Conservation (phyloP, 30 jellyfish, hydroid and myxozoan genomes). For the Clytia hemisphaerica region DNA sequence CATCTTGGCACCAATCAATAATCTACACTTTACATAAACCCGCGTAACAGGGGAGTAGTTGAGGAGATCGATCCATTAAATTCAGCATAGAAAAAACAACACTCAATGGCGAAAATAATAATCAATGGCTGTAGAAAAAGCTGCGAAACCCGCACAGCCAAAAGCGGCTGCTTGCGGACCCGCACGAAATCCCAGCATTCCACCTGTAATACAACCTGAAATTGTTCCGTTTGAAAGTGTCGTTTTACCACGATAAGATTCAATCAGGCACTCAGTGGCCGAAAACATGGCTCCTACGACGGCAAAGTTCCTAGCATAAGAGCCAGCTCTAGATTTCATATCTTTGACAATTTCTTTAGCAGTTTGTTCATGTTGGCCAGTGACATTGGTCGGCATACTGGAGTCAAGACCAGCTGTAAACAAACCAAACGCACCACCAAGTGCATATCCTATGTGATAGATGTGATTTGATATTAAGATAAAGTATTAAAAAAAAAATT, state of each 20-base stretch:
- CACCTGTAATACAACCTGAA: constrained; percentile 98
- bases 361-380: constrained; percentile 71
- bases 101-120: constrained; percentile 69
- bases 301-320: constrained; percentile 95
- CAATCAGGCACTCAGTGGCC: constrained; percentile 89
- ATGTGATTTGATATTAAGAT: not conserved
- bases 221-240: constrained; percentile 93
- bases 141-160: constrained; percentile 99
- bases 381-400: constrained; percentile 88
- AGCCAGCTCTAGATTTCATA: constrained; percentile 88
- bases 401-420: constrained; percentile 98
- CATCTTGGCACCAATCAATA: too few relatives aligned
- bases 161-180: constrained; percentile 98
- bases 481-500: not conserved
- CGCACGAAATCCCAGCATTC: constrained; percentile 91
- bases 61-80: too few relatives aligned
- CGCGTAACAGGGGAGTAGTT: too few relatives aligned
- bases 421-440: constrained; percentile 94
- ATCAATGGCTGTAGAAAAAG: constrained; percentile 96
- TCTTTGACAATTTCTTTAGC: constrained; percentile 82
- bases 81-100: not conserved
- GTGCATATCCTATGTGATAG: constrained; percentile 67
- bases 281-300: constrained; percentile 99
- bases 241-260: constrained; percentile 85
- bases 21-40: too few relatives aligned